Percentiles rank a stretch among this genome's conserved stretches.
phyloP scores from a whole-genome alignment of 23 tunicate genomes.

The Trididemnum clinides region DNA sequence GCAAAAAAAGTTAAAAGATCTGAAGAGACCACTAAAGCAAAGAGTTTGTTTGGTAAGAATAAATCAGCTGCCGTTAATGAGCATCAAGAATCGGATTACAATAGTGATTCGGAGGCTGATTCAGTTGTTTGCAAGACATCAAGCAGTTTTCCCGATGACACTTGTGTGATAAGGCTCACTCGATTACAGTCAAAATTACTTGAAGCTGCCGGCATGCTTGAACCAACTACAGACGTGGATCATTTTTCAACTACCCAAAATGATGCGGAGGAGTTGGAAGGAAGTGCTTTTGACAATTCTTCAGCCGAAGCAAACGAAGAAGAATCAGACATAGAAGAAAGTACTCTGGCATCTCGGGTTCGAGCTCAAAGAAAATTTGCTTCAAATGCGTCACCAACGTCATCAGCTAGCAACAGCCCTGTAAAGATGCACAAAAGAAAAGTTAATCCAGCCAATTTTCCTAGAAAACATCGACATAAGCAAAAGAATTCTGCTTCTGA shows the following conservation, averaged over 20 bases:
- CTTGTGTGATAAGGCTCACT: constrained; percentile 45
- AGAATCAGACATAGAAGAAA: constrained; percentile 9
- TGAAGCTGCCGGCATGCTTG: constrained; percentile 52
- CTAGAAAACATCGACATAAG: neutral
- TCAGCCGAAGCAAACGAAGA: too few species aligned
- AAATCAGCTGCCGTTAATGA: neutral
- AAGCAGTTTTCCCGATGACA: neutral
- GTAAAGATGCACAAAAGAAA: constrained; percentile 70
- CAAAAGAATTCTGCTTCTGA: neutral
- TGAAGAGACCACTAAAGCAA: neutral
- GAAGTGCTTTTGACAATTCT: neutral
- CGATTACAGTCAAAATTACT: constrained; percentile 60
- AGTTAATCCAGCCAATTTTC: neutral
- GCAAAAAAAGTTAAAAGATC: neutral
- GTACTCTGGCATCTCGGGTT: neutral
- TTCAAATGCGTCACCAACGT: constrained; percentile 53
- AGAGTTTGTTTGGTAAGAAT: neutral
- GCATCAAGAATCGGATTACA: neutral
- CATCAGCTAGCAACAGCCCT: constrained; percentile 63
- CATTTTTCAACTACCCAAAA: neutral
- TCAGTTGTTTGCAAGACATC: neutral
- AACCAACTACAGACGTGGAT: constrained; percentile 1
- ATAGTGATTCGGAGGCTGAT: neutral
- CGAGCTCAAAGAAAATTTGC: constrained; percentile 89
- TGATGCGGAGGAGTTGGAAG: neutral